These are phyloP conservation scores for Neocrepidodera transversa DNA, from an alignment of 2,888 invertebrate genomes.

Conservation along the genomic window DNA sequence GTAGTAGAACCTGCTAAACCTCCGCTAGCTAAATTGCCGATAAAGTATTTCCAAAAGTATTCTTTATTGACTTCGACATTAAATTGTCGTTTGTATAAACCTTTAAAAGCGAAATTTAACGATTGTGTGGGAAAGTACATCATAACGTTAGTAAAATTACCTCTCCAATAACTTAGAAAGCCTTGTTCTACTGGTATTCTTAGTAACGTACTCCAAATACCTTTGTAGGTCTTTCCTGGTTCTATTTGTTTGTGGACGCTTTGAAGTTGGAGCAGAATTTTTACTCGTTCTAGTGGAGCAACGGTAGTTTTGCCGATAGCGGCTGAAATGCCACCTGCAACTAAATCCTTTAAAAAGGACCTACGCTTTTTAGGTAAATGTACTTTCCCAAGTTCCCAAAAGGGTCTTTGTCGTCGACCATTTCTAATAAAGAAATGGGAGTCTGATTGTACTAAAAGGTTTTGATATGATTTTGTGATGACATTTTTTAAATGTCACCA, in stretches of 20 bases:
- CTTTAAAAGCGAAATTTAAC: constrained; percentile 80
- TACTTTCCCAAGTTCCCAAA: background rate
- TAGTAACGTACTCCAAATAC: constrained; percentile 69
- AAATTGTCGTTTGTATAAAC: constrained; percentile 76
- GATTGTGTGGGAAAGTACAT: constrained; percentile 81
- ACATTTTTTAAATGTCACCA: no score
- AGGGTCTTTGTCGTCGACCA: background rate
- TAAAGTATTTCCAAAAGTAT: constrained; percentile 73
- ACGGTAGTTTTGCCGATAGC: constrained; percentile 72
- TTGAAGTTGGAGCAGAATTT: constrained; percentile 72
- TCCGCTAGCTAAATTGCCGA: constrained; percentile 76
- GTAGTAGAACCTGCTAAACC: constrained; percentile 80
- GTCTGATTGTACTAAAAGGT: no score
- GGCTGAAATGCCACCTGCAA: constrained; percentile 70
- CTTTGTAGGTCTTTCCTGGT: constrained; percentile 70
- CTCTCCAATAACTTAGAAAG: constrained; percentile 74
- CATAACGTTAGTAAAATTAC: constrained; percentile 80
- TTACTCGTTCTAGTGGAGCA: constrained; percentile 73
- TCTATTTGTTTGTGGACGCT: constrained; percentile 67
- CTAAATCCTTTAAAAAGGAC: constrained; percentile 63
- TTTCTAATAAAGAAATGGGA: background rate
- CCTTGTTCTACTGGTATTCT: constrained; percentile 75
- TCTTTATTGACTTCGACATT: constrained; percentile 75
- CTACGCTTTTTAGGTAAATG: background rate
- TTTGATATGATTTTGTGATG: no score